Base-by-base conservation (phyloP, 2,888 invertebrate genomes). In the Diarsia dahlii region DNA sequence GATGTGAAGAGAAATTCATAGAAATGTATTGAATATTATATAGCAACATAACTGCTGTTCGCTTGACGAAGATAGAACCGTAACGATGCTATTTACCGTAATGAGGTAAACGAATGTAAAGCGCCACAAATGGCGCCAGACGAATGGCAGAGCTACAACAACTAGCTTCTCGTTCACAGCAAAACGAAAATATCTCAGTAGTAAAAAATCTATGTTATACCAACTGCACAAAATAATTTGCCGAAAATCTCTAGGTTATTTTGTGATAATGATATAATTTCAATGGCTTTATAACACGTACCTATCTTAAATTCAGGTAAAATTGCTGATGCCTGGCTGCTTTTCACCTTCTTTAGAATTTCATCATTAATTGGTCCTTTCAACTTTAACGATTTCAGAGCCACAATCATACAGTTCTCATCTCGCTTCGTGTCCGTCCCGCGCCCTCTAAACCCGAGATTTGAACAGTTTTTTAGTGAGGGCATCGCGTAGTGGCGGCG, bases 401-500 rank as follows among this genome's bases (percentile, higher is more conserved):
- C 48, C 28, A 23, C 52, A 20, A 34, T 28, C 28, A 48, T 15
- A 18, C 10, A 10, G 15, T 1, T 39, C 39, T 13, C 12, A 46
- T 54, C 73, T 64, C 87, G 80, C 23, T 4, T 48, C 87, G 87
- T 82, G 18, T 20, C 73, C 83, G 87, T 78, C 75, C 48, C 85
- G 85, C 52, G 69, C 60, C 65, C 62, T 78, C 68, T 84, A 84
- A 84, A 78, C 48, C 73, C 28, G 23, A n/a, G 54, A 60, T 68
- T 76, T 74, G 48, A 66, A 74, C 69, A 76, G 66, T 85, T 85
- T 86, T 86, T 86, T 87, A 80, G 77, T 66, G 48, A n/a, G 74
- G 69, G 64, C 74, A 78, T 78, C 80, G 76, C 84, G 80, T 77
- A 82, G 89, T 85, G 88, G 84, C 87, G 84, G 81, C 84, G 89